Evolutionary conservation across 2,888 invertebrate species (phyloP).

Genomic region (Teleogryllus oceanicus): DNA sequence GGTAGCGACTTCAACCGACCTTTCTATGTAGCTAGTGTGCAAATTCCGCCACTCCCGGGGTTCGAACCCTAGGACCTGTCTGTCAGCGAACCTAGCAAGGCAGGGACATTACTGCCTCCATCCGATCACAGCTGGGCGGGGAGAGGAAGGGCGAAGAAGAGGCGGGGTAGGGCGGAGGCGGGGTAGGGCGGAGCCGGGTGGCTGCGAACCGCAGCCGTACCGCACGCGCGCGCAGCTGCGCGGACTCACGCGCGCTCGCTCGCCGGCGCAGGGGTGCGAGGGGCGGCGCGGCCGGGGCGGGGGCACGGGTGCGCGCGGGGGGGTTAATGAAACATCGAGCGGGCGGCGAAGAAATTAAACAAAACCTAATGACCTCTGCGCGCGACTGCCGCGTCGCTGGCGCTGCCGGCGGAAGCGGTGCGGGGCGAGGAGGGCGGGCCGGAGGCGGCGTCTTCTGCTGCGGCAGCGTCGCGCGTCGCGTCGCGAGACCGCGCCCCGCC

Average conservation of each 20-base stretch:
- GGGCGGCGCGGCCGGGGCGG: not conserved
- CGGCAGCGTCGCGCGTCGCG: not conserved
- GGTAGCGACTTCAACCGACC: no score
- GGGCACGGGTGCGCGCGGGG: not conserved
- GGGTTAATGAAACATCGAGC: not conserved
- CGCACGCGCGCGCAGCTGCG: not conserved
- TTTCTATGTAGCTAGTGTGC: no score
- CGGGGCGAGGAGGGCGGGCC: not conserved
- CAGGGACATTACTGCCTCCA: no score
- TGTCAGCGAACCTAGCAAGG: no score
- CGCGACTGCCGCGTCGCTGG: not conserved
- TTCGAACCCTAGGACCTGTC: no score
- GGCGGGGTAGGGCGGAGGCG: not conserved
- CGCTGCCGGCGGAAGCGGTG: no score
- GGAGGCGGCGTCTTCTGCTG: not conserved
- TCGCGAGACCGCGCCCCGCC: not conserved
- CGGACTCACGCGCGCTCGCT: not conserved
- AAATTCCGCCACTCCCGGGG: no score
- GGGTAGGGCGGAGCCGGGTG: not conserved
- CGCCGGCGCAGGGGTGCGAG: not conserved
- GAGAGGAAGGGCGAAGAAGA: not conserved
- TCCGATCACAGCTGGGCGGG: not conserved
- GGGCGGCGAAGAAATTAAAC: slow-evolving; percentile 18
- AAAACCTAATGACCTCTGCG: not conserved
- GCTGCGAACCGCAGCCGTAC: not conserved